Percentiles rank a stretch among this genome's conserved stretches.
These are phyloP conservation scores for Protonibea diacanthus DNA, from an alignment of 2,797 vertebrate species.

Conservation along the genomic window DNA sequence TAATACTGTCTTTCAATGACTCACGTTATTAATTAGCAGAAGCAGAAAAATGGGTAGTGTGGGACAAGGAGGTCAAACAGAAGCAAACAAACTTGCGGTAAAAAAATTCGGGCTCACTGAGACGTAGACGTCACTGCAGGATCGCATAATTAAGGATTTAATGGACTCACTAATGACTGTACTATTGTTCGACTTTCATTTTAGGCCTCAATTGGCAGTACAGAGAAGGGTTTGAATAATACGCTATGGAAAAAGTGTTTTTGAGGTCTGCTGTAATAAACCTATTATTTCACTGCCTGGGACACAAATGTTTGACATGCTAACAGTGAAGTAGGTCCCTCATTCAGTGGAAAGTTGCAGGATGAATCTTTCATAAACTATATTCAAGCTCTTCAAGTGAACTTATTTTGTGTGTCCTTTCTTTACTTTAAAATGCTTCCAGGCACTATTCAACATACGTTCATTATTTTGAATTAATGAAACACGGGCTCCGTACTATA, in stretches of 20 bases:
- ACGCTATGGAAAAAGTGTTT: constrained; percentile 21
- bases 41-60: constrained; percentile 11
- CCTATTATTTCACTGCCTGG: constrained; percentile 14
- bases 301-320: not conserved
- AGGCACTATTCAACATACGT: not conserved
- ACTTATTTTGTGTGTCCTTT: not conserved
- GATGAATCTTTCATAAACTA: not conserved
- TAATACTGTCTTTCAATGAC: constrained; percentile 43
- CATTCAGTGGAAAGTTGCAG: not conserved
- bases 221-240: constrained; percentile 13
- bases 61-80: constrained; percentile 44
- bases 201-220: constrained; percentile 19
- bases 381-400: not conserved
- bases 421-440: not conserved
- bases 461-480: not conserved
- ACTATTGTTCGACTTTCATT: constrained; percentile 49
- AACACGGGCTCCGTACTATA: not conserved
- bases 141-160: constrained; percentile 77
- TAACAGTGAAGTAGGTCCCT: not conserved
- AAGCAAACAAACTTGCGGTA: constrained; percentile 46
- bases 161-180: constrained; percentile 76
- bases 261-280: constrained; percentile 31
- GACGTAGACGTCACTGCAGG: constrained; percentile 50
- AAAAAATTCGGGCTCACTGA: constrained; percentile 37
- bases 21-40: constrained; percentile 55